phyloP scores from a whole-genome alignment of 2,888 invertebrate species.

The Drosophila macrospina region DNA sequence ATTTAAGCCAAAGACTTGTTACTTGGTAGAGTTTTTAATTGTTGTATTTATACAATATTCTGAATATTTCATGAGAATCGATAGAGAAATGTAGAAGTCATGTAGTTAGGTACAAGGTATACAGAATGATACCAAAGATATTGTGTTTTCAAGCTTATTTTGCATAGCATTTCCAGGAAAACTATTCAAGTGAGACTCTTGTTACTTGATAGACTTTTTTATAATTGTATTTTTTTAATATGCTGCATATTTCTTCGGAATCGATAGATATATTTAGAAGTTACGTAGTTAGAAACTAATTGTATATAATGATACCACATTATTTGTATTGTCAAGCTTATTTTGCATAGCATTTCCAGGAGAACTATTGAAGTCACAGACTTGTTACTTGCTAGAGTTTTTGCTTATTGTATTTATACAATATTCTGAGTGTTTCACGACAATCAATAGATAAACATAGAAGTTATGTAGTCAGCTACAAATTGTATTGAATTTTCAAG shows the following conservation, averaged over 20 bases:
- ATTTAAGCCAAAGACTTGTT: background rate
- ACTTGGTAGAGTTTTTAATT: background rate
- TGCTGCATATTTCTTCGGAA: too few relatives aligned
- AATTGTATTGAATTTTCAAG: background rate
- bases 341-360: background rate
- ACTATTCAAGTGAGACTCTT: background rate
- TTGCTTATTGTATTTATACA: background rate
- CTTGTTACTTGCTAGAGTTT: background rate
- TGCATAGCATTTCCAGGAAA: background rate
- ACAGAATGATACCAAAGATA: background rate
- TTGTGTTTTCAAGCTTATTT: background rate
- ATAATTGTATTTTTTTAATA: background rate
- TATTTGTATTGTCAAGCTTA: too few relatives aligned
- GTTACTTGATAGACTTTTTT: background rate
- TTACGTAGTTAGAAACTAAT: too few relatives aligned
- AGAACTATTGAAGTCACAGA: background rate
- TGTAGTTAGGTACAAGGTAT: too few relatives aligned
- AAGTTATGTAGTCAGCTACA: too few relatives aligned
- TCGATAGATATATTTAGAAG: too few relatives aligned
- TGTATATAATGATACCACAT: too few relatives aligned
- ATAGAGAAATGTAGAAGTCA: too few relatives aligned
- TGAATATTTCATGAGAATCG: too few relatives aligned
- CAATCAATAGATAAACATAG: too few relatives aligned
- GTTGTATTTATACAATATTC: background rate
- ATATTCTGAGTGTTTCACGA: too few relatives aligned